Base-by-base conservation (phyloP, 2,888 invertebrate genomes). In the Stenolophus ochropezus region DNA sequence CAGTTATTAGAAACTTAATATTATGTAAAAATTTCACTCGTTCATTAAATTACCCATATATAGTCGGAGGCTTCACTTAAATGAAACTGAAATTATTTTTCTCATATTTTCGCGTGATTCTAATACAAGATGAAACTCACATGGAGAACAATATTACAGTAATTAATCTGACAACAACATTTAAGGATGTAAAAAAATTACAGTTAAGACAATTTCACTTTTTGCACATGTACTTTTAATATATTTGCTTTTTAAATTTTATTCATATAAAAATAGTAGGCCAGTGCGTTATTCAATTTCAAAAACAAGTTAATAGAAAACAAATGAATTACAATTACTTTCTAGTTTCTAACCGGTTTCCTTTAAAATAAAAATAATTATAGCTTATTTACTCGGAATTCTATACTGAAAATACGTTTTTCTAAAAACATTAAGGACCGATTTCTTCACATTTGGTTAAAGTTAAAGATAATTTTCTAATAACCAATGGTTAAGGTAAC, bases 1-100 rank as follows among this genome's bases (percentile, higher is more conserved):
- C 65, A 16, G 16, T 5, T 69, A 69, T 69, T 69, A 69, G 65
- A 69, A 69, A 69, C 33, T 69, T 20, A 33, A 65, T 27, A 33
- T 69, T 42, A 69, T 69, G 65, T 69, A 69, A 69, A 69, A 69
- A 69, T 69, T 69, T 69, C 65, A 27, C 65, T 33, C 33, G 33
- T 69, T 16, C 16, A 25, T 75, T 51, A 23, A 75, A 51, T 51
- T 75, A n/a, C 56, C 75, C 56, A 75, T 49, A 73, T 21, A 49
- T 49, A 14, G 27, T 73, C 21, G 27, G n/a, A 69, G 6, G 73
- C 49, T 73, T 73, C 73, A 49, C 73, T 73, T 49, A 33, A 73
- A 73, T 49, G 73, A 73, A 73, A 73, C 25, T 49, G 73, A 73
- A 73, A 42, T 11, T 18, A 16, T 8, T 47, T 73, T 18, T 73